Base-by-base conservation (phyloP, 2,797 vertebrate genomes). In the Pipistrellus kuhlii region DNA sequence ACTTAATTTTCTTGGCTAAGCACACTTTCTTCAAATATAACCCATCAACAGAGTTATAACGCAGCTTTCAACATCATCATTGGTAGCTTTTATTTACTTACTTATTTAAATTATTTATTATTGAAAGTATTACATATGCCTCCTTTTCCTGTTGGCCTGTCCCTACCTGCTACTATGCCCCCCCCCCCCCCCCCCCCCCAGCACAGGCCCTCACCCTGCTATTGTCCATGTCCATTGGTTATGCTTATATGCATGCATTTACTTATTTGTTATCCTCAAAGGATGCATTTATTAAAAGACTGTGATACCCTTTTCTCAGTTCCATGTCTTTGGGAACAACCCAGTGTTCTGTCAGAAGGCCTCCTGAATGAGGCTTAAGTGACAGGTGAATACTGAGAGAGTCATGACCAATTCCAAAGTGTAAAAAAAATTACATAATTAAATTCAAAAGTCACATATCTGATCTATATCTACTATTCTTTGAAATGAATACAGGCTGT, bases 401-500 rank as follows among this genome's bases (percentile, higher is more conserved):
- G 51, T 78, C 62, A n/a, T 10, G 30, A 38, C 76, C n/a, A 68
- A 17, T 80, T 71, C 30, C 17, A 38, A 44, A 81, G 20, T 23
- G 12, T 81, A n/a, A 87, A 85, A 44, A 53, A 53, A 81, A 32
- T 23, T 48, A 3, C 3, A 38, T 48, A 35, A 53, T 48, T 78
- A 76, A 87, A 75, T n/a, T 66, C 73, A 75, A 5, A 44, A 2
- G 0, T 80, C 6, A 8, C 0, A 46, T 72, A 88, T 95, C 27
- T 95, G 75, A 83, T 93, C 62, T 85, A 55, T 20, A 1, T 30
- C 41, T 82, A n/a, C 15, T 51, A 2, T 96, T 96, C 88, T 94
- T 97, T 96, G 96, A 97, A 97, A 95, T 81, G 86, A 97, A 64
- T 96, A 94, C 5, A 55, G 46, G 20, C 7, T 75, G 57, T 23